Conservation (phyloP, 2,797 vertebrate genomes). For the Pseudochromis fuscus region DNA sequence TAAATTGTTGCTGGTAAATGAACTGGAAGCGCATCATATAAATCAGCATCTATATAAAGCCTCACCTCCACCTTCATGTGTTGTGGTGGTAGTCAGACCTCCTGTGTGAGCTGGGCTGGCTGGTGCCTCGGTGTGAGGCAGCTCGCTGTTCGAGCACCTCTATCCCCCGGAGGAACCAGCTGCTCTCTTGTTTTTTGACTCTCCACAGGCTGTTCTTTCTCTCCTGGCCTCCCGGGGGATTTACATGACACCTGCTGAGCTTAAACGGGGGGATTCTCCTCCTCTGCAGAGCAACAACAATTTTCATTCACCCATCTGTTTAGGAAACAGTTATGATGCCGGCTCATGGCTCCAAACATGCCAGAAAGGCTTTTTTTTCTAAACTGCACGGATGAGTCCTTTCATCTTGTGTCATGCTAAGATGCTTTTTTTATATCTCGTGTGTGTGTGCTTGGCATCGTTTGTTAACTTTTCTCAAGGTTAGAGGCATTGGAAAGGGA, state of each 20-base stretch:
- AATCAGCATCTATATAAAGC: not conserved
- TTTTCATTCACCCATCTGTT: constrained; percentile 69
- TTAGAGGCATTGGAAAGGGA: too few relatives aligned
- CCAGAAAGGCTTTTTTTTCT: constrained; percentile 3
- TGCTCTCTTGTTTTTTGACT: constrained; percentile 67
- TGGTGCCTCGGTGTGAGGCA: constrained; percentile 27
- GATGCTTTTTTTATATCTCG: not conserved
- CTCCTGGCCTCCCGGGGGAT: constrained; percentile 53
- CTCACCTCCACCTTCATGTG: constrained; percentile 18
- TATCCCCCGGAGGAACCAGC: constrained; percentile 65
- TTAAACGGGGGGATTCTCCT: constrained; percentile 53
- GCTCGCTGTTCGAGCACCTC: constrained; percentile 44
- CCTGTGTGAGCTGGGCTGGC: constrained; percentile 5
- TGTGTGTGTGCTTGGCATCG: too few relatives aligned
- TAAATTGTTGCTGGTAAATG: not conserved
- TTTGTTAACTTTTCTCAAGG: constrained; percentile 22
- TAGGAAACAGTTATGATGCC: constrained; percentile 36
- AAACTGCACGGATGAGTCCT: constrained; percentile 8
- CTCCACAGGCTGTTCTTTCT: constrained; percentile 65
- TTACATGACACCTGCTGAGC: constrained; percentile 73
- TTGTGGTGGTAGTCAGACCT: not conserved
- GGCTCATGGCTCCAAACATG: constrained; percentile 20
- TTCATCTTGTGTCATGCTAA: not conserved
- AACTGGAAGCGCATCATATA: not conserved
- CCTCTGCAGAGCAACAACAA: constrained; percentile 36